Base-by-base conservation (phyloP, 2,113 vertebrate species). In the Craseonycteris thonglongyai region DNA sequence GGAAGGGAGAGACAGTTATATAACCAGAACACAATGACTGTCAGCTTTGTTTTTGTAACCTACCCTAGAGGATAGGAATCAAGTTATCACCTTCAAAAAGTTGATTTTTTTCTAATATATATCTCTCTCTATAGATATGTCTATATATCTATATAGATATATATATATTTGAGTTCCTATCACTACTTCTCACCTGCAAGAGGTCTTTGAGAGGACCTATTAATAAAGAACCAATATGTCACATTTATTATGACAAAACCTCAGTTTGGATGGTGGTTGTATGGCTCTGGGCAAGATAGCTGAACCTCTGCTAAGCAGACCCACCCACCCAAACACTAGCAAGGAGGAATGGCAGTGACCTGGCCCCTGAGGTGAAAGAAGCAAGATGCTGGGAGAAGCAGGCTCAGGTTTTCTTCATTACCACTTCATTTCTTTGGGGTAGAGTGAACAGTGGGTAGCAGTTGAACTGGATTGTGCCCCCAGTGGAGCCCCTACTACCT, bases 21-120 rank as follows among this genome's bases (percentile, higher is more conserved):
- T 49, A 30, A 24, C 22, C 19, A 66, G 59, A 69, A 80, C 45
- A 58, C 42, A 51, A 24, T 16, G 35, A 68, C 76, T 93, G 9
- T 80, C 49, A 66, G 19, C 0, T 19, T 19, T 65, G 47, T 54
- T 47, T 18, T 79, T 40, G 80, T 38, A 49, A 51, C 33, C 26
- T 66, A 30, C 11, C 7, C 1, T 59, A 28, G 56, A 79, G 51
- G 30, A 59, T 14, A 91, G 79, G 74, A 81, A 87, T 74, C 15
- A 72, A 81, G 4, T 84, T 68, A 63, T 93, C 78, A 10, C 4
- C 42, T 80, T 68, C 38, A 84, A 90, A 81, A 87, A 15, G 7
- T 30, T 33, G 38, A 42, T n/a, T n/a, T n/a, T n/a, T n/a, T n/a
- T n/a, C n/a, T n/a, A n/a, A n/a, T n/a, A n/a, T n/a, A n/a, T n/a